These are phyloP conservation scores for Meles meles DNA, from an alignment of 2,113 vertebrate genomes.

Conservation along the genomic window DNA sequence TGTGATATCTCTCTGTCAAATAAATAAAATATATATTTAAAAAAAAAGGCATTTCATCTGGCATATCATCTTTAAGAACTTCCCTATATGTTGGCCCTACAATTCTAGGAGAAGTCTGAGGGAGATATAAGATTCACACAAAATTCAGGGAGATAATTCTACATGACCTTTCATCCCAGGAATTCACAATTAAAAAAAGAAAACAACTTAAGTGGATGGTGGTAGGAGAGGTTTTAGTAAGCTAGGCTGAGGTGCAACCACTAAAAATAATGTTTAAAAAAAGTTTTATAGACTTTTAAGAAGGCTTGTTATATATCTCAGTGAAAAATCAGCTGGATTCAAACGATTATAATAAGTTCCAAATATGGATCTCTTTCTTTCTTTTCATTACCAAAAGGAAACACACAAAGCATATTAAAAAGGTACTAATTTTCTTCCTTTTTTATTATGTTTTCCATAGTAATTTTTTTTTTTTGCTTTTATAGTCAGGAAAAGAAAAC, in stretches of 20 bases:
- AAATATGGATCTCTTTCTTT: neutral
- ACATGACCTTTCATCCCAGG: neutral
- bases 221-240: neutral
- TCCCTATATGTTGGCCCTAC: neutral
- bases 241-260: neutral
- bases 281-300: neutral
- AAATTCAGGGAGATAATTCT: neutral
- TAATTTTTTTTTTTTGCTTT: neutral
- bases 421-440: neutral
- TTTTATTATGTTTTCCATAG: neutral
- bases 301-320: neutral
- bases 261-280: neutral
- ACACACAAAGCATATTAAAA: neutral
- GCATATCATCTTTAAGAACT: neutral
- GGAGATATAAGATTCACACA: neutral
- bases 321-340: neutral
- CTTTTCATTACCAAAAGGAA: neutral
- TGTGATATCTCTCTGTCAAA: too few relatives aligned
- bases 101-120: neutral
- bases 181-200: neutral
- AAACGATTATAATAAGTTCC: neutral
- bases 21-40: too few relatives aligned
- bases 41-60: neutral
- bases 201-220: neutral
- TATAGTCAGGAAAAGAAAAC: neutral